Conservation (phyloP, 2,797 vertebrate species). For the Sciurus vulgaris region DNA sequence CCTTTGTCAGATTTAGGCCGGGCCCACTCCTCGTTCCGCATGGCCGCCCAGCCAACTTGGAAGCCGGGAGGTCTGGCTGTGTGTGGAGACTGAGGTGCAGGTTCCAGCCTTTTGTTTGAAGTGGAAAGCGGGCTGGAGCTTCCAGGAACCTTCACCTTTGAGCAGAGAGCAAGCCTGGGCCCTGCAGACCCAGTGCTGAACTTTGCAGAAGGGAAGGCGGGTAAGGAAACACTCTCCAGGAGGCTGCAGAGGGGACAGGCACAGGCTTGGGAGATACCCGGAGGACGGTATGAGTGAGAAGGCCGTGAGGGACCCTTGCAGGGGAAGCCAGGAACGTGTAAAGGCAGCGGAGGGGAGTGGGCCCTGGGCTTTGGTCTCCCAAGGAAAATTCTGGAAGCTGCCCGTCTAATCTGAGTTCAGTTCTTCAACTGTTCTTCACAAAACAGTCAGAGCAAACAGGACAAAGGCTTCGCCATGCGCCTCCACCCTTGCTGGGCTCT, state of each 20-base stretch:
- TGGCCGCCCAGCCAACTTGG: slow-evolving; percentile 80
- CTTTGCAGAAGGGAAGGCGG: slow-evolving; percentile 73
- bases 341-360: background rate
- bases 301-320: background rate
- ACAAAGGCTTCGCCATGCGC: background rate
- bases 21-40: slow-evolving; percentile 78
- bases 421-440: background rate
- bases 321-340: background rate
- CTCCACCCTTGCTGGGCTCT: background rate
- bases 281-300: background rate
- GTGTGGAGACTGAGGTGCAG: slow-evolving; percentile 72
- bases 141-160: slow-evolving; percentile 84
- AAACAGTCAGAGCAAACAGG: slow-evolving; percentile 22
- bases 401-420: background rate
- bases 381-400: slow-evolving; percentile 29
- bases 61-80: slow-evolving; percentile 79
- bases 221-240: slow-evolving; percentile 67
- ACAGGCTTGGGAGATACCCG: background rate
- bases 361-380: background rate
- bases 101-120: slow-evolving; percentile 85
- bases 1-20: slow-evolving; percentile 74
- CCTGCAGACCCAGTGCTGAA: slow-evolving; percentile 77
- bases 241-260: background rate
- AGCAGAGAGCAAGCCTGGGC: slow-evolving; percentile 72
- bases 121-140: slow-evolving; percentile 78